phyloP scores from a whole-genome alignment of 2,888 invertebrate species.

The Agonopterix arenella region DNA sequence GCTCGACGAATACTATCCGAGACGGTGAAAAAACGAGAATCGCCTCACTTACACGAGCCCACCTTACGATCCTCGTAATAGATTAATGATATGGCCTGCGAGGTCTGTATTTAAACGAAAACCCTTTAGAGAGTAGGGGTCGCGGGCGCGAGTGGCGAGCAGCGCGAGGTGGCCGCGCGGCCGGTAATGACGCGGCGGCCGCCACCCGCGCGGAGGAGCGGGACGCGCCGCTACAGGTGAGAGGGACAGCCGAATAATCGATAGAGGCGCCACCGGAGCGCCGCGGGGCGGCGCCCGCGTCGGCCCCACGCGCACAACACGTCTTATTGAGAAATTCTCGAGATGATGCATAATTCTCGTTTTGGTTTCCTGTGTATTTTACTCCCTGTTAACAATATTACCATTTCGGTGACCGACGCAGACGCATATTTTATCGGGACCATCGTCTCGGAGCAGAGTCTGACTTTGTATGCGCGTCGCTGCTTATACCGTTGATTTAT shows the following conservation, averaged over 20 bases:
- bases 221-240: conserved; percentile 25
- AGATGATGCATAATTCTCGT: conserved; percentile 69
- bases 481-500: conserved; percentile 48
- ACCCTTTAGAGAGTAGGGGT: conserved; percentile 18
- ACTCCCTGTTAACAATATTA: conserved; percentile 74
- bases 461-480: conserved; percentile 31
- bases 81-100: conserved; percentile 71
- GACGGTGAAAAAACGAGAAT: conserved; percentile 45
- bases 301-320: conserved; percentile 65
- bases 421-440: conserved; percentile 63
- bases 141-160: conserved; percentile 14
- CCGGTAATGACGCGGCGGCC: conserved; percentile 36
- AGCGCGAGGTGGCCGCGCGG: conserved; percentile 30
- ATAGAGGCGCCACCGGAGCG: conserved; percentile 61
- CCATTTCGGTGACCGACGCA: conserved; percentile 63
- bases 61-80: conserved; percentile 59
- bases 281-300: conserved; percentile 65
- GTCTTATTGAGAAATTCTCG: conserved; percentile 74
- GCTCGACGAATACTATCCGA: conserved; percentile 24
- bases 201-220: conserved; percentile 46
- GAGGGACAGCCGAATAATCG: conserved; percentile 39
- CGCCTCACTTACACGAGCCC: conserved; percentile 52
- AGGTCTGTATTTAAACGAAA: conserved; percentile 55
- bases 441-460: conserved; percentile 21
- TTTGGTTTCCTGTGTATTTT: conserved; percentile 65